Conservation (phyloP, 2,888 invertebrate species). For the Halictus quadricinctus region DNA sequence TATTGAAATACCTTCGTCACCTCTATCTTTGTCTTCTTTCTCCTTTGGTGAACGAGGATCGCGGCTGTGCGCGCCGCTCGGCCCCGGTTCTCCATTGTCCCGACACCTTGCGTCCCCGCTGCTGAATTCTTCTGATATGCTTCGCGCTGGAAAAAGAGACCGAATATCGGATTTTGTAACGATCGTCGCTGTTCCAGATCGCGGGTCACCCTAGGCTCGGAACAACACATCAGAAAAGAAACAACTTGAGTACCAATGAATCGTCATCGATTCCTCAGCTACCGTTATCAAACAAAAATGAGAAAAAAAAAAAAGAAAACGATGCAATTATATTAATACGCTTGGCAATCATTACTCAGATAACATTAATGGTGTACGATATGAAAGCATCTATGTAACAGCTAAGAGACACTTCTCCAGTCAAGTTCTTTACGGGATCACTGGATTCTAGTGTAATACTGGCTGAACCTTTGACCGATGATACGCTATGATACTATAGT, state of each 20-base stretch:
- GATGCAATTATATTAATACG: conserved; percentile 54
- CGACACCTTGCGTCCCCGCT: conserved; percentile 90
- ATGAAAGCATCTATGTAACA: conserved; percentile 53
- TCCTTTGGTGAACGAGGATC: conserved; percentile 86
- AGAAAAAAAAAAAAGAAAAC: conserved; percentile 22
- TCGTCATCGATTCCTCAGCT: conserved; percentile 40
- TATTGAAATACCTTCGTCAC: conserved; percentile 91
- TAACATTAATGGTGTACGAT: conserved; percentile 69
- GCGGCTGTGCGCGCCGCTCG: conserved; percentile 81
- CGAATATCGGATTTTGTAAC: conserved; percentile 28
- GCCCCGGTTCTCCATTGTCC: conserved; percentile 84
- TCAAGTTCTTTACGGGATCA: conserved; percentile 24
- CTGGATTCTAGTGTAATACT: conserved; percentile 15
- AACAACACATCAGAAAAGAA: conserved; percentile 39
- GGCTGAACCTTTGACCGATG: conserved; percentile 21
- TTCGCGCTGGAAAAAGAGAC: conserved; percentile 88
- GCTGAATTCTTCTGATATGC: conserved; percentile 98
- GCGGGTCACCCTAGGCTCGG: neutral
- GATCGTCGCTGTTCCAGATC: neutral
- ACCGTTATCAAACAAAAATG: conserved; percentile 24
- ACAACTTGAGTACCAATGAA: conserved; percentile 38
- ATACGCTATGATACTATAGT: conserved; percentile 22
- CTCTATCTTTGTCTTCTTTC: conserved; percentile 89
- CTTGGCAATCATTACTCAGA: conserved; percentile 66
- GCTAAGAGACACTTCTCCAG: conserved; percentile 46